Percentiles rank a stretch among this genome's conserved stretches.
These are phyloP conservation scores for Lates calcarifer DNA, from an alignment of 2,113 vertebrate species.

Conservation along the genomic window DNA sequence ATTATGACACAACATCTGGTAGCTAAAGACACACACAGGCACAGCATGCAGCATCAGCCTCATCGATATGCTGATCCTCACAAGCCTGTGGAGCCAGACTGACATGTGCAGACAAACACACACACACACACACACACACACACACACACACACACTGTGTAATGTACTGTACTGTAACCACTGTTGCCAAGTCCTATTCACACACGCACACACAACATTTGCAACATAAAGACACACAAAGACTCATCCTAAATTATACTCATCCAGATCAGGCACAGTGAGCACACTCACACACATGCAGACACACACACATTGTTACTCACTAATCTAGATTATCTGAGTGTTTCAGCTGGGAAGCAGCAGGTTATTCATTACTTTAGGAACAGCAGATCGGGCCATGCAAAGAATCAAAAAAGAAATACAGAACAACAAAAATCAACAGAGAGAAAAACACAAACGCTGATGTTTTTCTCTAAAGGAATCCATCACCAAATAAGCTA, in stretches of 20 bases:
- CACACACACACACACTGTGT: neutral
- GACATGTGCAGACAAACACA: neutral
- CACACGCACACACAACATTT: too few relatives aligned
- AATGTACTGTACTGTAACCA: neutral
- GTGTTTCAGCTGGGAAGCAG: neutral
- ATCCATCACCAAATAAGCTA: neutral
- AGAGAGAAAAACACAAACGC: neutral
- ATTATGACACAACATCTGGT: slow-evolving; percentile 35
- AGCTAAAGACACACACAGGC: slow-evolving; percentile 1
- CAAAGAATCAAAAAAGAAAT: neutral
- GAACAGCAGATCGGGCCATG: neutral
- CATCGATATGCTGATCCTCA: slow-evolving; percentile 20
- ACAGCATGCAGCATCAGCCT: slow-evolving; percentile 5
- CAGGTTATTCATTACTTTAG: neutral
- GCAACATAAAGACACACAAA: neutral
- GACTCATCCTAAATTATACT: too few relatives aligned
- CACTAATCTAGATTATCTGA: neutral
- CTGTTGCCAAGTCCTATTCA: neutral
- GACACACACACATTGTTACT: neutral
- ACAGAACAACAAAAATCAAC: neutral
- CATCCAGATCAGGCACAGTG: neutral
- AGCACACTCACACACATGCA: neutral
- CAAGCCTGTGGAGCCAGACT: neutral
- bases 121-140: neutral
- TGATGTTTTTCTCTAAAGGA: neutral